These are phyloP conservation scores for Lasius platythorax DNA, from an alignment of 2,888 invertebrate genomes.

Conservation along the genomic window DNA sequence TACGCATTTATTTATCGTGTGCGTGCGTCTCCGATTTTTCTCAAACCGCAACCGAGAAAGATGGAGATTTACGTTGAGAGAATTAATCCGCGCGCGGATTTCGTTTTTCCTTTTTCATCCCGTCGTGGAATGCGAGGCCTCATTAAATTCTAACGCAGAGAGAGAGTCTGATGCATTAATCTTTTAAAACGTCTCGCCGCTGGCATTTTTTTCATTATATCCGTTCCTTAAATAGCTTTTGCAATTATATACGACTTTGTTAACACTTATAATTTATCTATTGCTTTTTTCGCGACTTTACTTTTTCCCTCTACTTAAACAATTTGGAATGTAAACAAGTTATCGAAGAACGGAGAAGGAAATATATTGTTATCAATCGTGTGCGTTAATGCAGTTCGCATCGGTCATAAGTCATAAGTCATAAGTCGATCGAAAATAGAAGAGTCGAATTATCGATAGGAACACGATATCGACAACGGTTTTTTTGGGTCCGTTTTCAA, in stretches of 20 bases:
- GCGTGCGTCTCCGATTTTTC: neutral
- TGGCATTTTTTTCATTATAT: neutral
- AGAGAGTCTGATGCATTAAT: neutral
- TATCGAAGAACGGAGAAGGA: neutral
- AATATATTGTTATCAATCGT: neutral
- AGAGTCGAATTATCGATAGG: neutral
- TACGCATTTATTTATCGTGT: neutral
- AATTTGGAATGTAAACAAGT: neutral
- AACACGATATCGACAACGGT: neutral
- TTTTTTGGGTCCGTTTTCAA: neutral
- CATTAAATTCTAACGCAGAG: neutral
- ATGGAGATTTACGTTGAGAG: neutral
- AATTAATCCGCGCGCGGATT: neutral
- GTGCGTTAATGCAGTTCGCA: neutral
- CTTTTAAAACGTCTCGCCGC: neutral
- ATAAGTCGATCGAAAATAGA: neutral
- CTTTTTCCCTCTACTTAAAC: neutral
- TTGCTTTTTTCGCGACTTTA: neutral
- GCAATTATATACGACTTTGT: neutral
- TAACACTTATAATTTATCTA: neutral
- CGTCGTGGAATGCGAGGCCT: neutral
- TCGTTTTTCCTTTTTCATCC: neutral
- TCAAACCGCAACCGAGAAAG: neutral
- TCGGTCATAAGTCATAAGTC: neutral
- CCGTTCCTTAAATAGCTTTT: neutral